Percentiles rank a stretch among this genome's conserved stretches.
phyloP scores from a whole-genome alignment of 2,797 vertebrate genomes.

The Chaenodraco wilsoni region DNA sequence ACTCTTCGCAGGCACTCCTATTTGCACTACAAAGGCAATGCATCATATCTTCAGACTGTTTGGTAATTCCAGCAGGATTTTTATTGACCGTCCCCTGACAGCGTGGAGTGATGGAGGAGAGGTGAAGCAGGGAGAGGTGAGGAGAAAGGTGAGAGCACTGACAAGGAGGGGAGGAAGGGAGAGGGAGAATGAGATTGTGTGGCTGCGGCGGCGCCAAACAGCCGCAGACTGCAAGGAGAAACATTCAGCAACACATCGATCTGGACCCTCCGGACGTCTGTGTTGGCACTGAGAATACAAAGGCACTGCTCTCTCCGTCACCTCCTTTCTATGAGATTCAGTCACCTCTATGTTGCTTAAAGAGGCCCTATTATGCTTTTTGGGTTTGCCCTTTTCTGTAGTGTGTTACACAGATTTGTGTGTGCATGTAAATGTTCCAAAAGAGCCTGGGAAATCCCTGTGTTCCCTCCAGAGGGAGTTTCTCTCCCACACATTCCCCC shows the following conservation, averaged over 20 bases:
- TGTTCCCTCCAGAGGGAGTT: too few relatives aligned
- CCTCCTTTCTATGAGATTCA: not conserved
- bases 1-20: not conserved
- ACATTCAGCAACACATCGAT: conserved; percentile 31
- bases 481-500: too few relatives aligned
- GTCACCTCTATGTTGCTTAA: not conserved
- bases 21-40: conserved; percentile 12
- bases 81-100: conserved; percentile 32
- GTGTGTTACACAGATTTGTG: too few relatives aligned
- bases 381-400: too few relatives aligned
- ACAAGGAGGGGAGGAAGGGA: not conserved
- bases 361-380: too few relatives aligned
- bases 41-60: conserved; percentile 24
- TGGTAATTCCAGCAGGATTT: conserved; percentile 38
- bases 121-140: not conserved
- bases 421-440: too few relatives aligned
- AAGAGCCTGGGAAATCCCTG: too few relatives aligned
- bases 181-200: conserved; percentile 4
- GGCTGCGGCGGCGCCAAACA: conserved; percentile 13
- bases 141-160: not conserved
- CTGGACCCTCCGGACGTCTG: conserved; percentile 31
- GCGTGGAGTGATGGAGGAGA: conserved; percentile 14
- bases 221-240: conserved; percentile 35
- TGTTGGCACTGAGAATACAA: conserved; percentile 21
- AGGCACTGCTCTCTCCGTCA: not conserved